Percentiles rank a stretch among this genome's conserved stretches.
Conservation (phyloP, 2,888 invertebrate genomes). For the Gymnosoma rotundatum region DNA sequence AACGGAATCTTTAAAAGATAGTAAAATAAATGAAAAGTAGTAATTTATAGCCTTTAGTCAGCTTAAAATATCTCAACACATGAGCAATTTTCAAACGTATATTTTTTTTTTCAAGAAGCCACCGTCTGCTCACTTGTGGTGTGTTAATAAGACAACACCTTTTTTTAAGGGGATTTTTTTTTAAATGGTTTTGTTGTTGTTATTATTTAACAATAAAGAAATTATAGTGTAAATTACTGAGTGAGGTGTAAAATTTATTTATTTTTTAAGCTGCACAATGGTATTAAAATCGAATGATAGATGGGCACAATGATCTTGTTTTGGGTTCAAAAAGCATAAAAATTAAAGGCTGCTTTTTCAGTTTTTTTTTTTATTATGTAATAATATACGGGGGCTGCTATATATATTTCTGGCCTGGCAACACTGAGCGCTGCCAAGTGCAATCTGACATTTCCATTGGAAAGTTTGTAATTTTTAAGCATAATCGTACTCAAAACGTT, state of each 20-base stretch:
- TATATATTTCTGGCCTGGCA: too few species aligned
- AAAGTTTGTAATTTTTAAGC: too few species aligned
- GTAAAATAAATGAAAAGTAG: slow-evolving; percentile 50
- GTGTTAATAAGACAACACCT: slow-evolving; percentile 30
- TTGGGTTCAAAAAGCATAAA: neutral
- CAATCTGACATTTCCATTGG: too few species aligned
- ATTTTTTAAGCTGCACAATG: slow-evolving; percentile 13
- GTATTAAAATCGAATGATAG: slow-evolving; percentile 24
- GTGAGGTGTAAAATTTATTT: slow-evolving; percentile 42
- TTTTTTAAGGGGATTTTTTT: neutral
- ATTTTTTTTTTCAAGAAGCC: slow-evolving; percentile 1
- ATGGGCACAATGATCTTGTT: slow-evolving; percentile 60
- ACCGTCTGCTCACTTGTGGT: slow-evolving; percentile 14
- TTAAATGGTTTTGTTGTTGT: neutral
- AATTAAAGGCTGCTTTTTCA: neutral
- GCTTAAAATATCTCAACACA: neutral
- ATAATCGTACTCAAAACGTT: too few species aligned
- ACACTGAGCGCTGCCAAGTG: too few species aligned
- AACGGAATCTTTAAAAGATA: slow-evolving; percentile 44
- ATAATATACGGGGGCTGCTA: too few species aligned
- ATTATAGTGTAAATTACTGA: slow-evolving; percentile 25
- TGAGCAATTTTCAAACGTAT: slow-evolving; percentile 3
- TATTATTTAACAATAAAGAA: neutral
- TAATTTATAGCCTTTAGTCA: slow-evolving; percentile 58
- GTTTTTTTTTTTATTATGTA: too few species aligned